These are phyloP conservation scores for Drosophila mulleri DNA, from an alignment of 2,888 invertebrate genomes.

Conservation along the genomic window DNA sequence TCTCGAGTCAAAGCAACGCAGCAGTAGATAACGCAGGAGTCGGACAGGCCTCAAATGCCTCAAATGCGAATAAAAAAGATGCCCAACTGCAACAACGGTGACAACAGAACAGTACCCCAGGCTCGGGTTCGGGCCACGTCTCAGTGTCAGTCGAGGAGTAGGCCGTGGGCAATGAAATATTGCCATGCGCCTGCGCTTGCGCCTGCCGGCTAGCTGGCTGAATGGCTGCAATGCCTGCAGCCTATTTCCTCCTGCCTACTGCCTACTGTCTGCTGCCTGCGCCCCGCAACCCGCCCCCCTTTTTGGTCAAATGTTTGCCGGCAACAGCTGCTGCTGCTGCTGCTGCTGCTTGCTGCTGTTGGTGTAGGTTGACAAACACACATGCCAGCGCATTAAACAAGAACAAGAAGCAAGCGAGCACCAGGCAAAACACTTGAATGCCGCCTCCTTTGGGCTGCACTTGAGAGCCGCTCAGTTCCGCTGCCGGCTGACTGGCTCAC, in stretches of 20 bases:
- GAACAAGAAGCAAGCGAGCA: constrained; percentile 41
- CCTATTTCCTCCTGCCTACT: constrained; percentile 27
- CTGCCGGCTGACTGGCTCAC: constrained; percentile 46
- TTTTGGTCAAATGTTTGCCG: constrained; percentile 69
- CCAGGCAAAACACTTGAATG: constrained; percentile 63
- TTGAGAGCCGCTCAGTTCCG: constrained; percentile 68
- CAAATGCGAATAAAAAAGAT: constrained; percentile 51
- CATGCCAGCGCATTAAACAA: constrained; percentile 78
- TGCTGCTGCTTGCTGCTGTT: constrained; percentile 45
- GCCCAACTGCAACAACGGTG: constrained; percentile 23
- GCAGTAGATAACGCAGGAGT: constrained; percentile 38
- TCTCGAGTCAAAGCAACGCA: constrained; percentile 35
- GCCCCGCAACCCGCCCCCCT: constrained; percentile 20
- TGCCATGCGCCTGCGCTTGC: constrained; percentile 67
- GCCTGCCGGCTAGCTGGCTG: constrained; percentile 43
- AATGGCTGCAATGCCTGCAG: constrained; percentile 34
- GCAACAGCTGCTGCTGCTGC: constrained; percentile 64
- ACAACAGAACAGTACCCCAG: constrained; percentile 22
- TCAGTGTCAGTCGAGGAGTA: constrained; percentile 49
- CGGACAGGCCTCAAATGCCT: constrained; percentile 47
- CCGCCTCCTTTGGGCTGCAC: constrained; percentile 63
- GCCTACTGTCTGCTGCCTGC: not conserved
- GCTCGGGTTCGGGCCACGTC: constrained; percentile 20
- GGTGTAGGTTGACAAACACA: constrained; percentile 78
- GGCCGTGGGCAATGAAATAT: constrained; percentile 80